Base-by-base conservation (phyloP, 2,797 vertebrate species). In the Artibeus jamaicensis region DNA sequence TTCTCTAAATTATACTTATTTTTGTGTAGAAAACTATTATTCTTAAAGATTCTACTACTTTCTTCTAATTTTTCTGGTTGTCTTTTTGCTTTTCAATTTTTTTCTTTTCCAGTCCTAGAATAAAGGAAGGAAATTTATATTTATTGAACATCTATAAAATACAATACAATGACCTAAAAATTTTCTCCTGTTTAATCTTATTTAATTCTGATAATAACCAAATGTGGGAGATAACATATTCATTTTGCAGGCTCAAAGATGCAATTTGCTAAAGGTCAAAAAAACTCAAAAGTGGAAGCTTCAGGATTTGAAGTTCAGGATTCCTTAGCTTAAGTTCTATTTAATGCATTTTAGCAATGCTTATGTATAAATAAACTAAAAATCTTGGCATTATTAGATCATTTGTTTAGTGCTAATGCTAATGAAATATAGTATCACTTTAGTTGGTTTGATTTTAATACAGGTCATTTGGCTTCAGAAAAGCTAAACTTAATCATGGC, bases 291-390 rank as follows among this genome's bases (percentile, higher is more conserved):
- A 59, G 26, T 62, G 37, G 37, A 68, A 89, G 26, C 42, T 86
- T 48, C 3, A 77, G 74, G 11, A 77, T 92, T 85, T 92, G 78
- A 89, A 24, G 3, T 65, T 32, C 10, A 65, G 39, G 6, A 67
- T 93, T 46, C 50, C 39, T 81, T 32, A 55, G 37, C n/a, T 68
- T 82, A 42, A 21, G 22, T 67, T 91, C 34, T 91, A 2, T 70
- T 9, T 21, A 53, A 8, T 91, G 14, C 84, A 78, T 91, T 91
- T 87, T 93, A 77, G 55, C 19, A 71, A 10, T 44, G 21, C 5
- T 67, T 70, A 78, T 32, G 39, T 88, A 50, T 74, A 85, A 88
- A 71, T 79, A 46, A 86, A 73, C 55, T 93, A 67, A 91, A 90
- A 91, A 16, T 82, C 19, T 86, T 91, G 50, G 21, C 29, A 55